Evolutionary conservation across 2,888 invertebrate species (phyloP).

Genomic region (Sturmia bella): DNA sequence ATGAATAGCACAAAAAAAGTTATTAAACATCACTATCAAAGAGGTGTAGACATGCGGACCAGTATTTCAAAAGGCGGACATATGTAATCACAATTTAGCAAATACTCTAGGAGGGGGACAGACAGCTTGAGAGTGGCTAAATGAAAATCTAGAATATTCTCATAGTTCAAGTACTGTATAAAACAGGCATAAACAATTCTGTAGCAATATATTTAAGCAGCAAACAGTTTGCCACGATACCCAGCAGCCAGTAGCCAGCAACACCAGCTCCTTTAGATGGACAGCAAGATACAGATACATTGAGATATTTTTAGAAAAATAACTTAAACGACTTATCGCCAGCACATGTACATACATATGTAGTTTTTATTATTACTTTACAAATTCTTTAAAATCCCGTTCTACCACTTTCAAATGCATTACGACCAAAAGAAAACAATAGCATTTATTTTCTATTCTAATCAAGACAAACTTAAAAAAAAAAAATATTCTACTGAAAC

Average conservation of each 20-base stretch:
- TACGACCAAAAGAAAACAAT: constrained; percentile 30
- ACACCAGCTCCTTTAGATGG: constrained; percentile 30
- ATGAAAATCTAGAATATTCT: constrained; percentile 43
- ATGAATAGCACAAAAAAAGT: background rate
- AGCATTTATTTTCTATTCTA: constrained; percentile 42
- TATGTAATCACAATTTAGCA: constrained; percentile 8
- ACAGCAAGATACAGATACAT: constrained; percentile 12
- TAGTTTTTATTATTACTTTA: constrained; percentile 49
- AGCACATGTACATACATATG: constrained; percentile 67
- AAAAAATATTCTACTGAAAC: constrained; percentile 21
- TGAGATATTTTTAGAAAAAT: constrained; percentile 57
- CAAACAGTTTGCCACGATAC: constrained; percentile 45
- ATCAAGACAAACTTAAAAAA: constrained; percentile 43
- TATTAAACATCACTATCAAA: background rate
- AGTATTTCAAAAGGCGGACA: constrained; percentile 19
- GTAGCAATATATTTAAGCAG: constrained; percentile 30
- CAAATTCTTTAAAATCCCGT: constrained; percentile 67
- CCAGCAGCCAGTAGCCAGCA: constrained; percentile 12
- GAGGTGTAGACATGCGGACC: background rate
- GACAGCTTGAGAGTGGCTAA: constrained; percentile 17
- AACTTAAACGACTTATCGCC: constrained; percentile 67
- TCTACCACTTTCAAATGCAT: constrained; percentile 69
- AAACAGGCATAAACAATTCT: constrained; percentile 24
- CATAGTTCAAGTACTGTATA: constrained; percentile 39
- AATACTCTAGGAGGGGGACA: background rate